phyloP scores from a whole-genome alignment of 1,140 invertebrate genomes.

The Papilio xuthus region DNA sequence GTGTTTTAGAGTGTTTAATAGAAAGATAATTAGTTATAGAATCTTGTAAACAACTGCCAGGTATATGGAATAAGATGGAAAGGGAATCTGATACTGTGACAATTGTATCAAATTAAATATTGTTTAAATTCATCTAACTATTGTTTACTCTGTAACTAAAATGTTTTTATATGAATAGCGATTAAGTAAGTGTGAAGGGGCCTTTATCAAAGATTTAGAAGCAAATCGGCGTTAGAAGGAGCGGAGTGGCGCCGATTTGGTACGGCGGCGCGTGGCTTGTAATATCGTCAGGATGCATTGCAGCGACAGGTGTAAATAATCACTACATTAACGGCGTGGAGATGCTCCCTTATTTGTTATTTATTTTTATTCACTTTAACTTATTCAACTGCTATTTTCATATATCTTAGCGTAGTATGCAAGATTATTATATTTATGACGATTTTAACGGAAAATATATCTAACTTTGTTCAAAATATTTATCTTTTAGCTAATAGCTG shows the following conservation, averaged over 20 bases:
- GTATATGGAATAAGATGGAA: too few species aligned
- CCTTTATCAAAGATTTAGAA: slow-evolving; percentile 28
- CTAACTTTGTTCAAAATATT: neutral
- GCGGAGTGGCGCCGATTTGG: slow-evolving; percentile 15
- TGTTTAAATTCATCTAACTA: too few species aligned
- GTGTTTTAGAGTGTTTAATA: neutral
- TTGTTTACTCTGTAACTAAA: too few species aligned
- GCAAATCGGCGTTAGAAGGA: slow-evolving; percentile 29
- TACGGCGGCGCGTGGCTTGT: slow-evolving; percentile 23
- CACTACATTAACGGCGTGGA: slow-evolving; percentile 33
- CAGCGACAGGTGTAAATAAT: slow-evolving; percentile 39
- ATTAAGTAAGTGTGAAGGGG: neutral
- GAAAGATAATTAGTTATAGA: neutral
- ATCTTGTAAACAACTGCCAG: neutral
- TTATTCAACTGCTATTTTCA: slow-evolving; percentile 27
- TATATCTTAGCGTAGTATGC: neutral
- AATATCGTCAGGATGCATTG: slow-evolving; percentile 39
- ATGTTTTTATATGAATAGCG: neutral
- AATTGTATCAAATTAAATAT: too few species aligned
- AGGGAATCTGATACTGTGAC: too few species aligned
- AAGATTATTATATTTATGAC: neutral
- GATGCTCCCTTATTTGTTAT: slow-evolving; percentile 31
- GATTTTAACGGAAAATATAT: neutral
- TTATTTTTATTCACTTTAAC: slow-evolving; percentile 35
- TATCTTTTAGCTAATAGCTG: neutral